phyloP scores from a whole-genome alignment of 1,140 invertebrate genomes.

The Hestina assimilis region DNA sequence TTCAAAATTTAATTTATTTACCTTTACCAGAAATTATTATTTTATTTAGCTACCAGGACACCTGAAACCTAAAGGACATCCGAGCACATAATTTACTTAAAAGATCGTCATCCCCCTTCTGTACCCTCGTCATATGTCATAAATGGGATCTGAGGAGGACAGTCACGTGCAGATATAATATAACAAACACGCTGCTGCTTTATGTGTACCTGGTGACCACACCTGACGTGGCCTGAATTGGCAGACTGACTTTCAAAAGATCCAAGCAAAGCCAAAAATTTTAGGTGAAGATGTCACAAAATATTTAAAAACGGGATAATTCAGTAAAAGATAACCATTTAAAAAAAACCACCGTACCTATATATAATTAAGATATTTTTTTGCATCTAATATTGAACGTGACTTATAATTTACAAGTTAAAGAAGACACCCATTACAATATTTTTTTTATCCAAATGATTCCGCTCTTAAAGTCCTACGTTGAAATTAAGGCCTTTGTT shows the following conservation, averaged over 20 bases:
- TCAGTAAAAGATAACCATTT: too few relatives aligned
- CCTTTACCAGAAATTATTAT: background rate
- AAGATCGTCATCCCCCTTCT: slow-evolving; percentile 17
- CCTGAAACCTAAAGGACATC: slow-evolving; percentile 16
- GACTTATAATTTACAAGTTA: too few relatives aligned
- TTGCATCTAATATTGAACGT: too few relatives aligned
- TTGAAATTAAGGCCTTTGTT: background rate
- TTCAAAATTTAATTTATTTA: too few relatives aligned
- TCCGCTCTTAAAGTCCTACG: background rate
- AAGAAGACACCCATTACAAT: too few relatives aligned
- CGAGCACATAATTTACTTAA: slow-evolving; percentile 25
- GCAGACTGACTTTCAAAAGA: slow-evolving; percentile 5
- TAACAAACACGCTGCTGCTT: slow-evolving; percentile 14
- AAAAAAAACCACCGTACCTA: too few relatives aligned
- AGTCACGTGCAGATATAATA: slow-evolving; percentile 28
- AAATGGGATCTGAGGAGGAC: slow-evolving; percentile 31
- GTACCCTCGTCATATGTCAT: slow-evolving; percentile 35
- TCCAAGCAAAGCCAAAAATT: slow-evolving; percentile 9
- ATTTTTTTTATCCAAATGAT: too few relatives aligned
- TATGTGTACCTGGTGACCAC: slow-evolving; percentile 15
- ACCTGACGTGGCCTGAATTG: background rate
- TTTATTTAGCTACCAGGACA: slow-evolving; percentile 6
- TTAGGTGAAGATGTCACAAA: too few relatives aligned
- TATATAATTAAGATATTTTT: too few relatives aligned
- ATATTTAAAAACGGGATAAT: too few relatives aligned